phyloP scores from a whole-genome alignment of 2,888 invertebrate genomes.

The Brenthis daphne region DNA sequence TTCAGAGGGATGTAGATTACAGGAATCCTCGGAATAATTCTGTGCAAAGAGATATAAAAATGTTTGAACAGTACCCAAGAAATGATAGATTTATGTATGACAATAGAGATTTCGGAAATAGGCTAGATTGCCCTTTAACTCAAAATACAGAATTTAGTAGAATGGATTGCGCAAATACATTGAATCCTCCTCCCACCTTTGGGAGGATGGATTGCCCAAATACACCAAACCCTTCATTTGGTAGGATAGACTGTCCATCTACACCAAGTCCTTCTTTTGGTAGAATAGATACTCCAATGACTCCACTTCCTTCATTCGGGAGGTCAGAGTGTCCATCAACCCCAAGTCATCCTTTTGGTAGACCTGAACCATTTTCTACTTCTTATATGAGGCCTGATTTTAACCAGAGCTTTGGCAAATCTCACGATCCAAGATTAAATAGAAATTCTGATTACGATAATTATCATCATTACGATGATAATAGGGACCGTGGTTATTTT shows the following conservation, averaged over 20 bases:
- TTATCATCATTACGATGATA: constrained; percentile 45
- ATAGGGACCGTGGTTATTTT: constrained; percentile 51
- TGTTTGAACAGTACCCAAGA: constrained; percentile 35
- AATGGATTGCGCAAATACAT: constrained; percentile 37
- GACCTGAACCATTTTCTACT: constrained; percentile 34
- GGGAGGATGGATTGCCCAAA: constrained; percentile 43
- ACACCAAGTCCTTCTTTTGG: constrained; percentile 44
- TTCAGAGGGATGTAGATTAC: constrained; percentile 43
- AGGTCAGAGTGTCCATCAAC: constrained; percentile 48
- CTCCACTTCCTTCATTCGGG: constrained; percentile 49
- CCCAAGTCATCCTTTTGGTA: constrained; percentile 47
- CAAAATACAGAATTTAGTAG: constrained; percentile 1
- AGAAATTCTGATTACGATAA: constrained; percentile 57
- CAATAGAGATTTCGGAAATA: constrained; percentile 32
- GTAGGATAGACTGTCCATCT: constrained; percentile 34
- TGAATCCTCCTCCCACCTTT: constrained; percentile 37
- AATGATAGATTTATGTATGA: constrained; percentile 38
- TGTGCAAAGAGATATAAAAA: constrained; percentile 30
- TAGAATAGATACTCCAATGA: constrained; percentile 42
- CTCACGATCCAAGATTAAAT: constrained; percentile 61
- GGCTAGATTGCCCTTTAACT: constrained; percentile 33
- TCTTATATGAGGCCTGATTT: constrained; percentile 48
- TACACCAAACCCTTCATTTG: constrained; percentile 32
- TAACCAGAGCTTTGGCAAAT: constrained; percentile 44
- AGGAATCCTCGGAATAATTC: constrained; percentile 41